A percentile compares a stretch with the other conserved stretches of the same genome.
Conservation (phyloP, 2,888 invertebrate genomes). For the Apamea epomidion region DNA sequence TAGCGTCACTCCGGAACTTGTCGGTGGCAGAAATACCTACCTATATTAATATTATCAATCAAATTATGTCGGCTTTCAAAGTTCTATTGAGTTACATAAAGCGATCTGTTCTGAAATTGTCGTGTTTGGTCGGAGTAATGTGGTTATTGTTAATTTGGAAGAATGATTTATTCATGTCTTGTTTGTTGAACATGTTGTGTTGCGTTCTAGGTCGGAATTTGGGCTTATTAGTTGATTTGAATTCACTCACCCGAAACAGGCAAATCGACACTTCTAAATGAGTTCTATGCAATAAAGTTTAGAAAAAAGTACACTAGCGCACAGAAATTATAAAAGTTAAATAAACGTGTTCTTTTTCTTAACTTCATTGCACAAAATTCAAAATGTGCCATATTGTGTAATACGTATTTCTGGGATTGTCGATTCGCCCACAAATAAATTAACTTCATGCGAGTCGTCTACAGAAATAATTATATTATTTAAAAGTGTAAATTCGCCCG, state of each 20-base stretch:
- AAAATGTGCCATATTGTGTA: too few species aligned
- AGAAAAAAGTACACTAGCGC: background rate
- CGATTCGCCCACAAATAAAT: too few species aligned
- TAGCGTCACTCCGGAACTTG: slow-evolving; percentile 3
- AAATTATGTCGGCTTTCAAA: slow-evolving; percentile 10
- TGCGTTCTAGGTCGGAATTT: background rate
- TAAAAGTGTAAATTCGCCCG: too few species aligned
- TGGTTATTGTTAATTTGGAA: background rate
- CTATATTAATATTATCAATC: slow-evolving; percentile 20
- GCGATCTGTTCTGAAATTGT: slow-evolving; percentile 16
- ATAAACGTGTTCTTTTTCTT: too few species aligned
- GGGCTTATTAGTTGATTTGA: too few species aligned
- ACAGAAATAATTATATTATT: too few species aligned
- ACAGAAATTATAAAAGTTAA: too few species aligned
- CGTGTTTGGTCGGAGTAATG: background rate
- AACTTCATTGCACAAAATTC: too few species aligned
- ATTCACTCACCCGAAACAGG: background rate
- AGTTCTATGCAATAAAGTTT: background rate
- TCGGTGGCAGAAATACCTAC: background rate
- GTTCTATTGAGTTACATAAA: slow-evolving; percentile 21
- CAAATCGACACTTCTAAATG: background rate
- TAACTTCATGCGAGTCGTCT: too few species aligned
- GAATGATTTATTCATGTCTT: slow-evolving; percentile 8
- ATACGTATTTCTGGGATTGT: too few species aligned
- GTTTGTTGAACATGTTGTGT: slow-evolving; percentile 10